Conservation (phyloP, 2,113 vertebrate species). For the Albula glossodonta region DNA sequence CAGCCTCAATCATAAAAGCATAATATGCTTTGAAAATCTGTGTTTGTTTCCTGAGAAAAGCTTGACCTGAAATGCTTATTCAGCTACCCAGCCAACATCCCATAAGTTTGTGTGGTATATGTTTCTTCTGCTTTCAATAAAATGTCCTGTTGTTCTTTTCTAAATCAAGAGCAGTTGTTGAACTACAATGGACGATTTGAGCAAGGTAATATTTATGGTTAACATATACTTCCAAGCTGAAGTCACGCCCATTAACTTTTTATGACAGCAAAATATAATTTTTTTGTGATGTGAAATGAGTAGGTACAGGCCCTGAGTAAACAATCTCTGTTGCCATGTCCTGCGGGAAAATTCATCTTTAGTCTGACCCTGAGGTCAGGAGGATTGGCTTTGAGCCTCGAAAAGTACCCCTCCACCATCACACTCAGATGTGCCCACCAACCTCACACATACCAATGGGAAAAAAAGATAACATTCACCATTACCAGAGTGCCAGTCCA, state of each 20-base stretch:
- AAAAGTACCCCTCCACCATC: no score
- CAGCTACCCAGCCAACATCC: no score
- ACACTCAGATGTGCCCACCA: no score
- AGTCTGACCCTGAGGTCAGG: no score
- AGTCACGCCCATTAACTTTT: background rate
- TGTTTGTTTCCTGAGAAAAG: background rate
- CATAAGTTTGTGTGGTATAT: background rate
- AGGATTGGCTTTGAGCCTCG: no score
- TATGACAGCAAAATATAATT: conserved; percentile 1
- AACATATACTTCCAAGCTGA: background rate
- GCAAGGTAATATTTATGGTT: background rate
- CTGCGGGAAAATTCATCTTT: background rate
- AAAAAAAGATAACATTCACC: no score
- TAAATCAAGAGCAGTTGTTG: background rate
- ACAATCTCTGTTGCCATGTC: background rate
- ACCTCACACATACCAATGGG: no score
- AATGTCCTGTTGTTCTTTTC: background rate
- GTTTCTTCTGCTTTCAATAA: background rate
- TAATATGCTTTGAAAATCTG: background rate
- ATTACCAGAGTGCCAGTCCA: no score
- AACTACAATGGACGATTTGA: background rate
- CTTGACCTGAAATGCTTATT: no score
- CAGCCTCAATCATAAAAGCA: background rate
- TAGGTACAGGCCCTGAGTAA: background rate
- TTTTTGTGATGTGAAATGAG: background rate